phyloP scores from a whole-genome alignment of 2,888 invertebrate species.

The Diplolepis rosae region DNA sequence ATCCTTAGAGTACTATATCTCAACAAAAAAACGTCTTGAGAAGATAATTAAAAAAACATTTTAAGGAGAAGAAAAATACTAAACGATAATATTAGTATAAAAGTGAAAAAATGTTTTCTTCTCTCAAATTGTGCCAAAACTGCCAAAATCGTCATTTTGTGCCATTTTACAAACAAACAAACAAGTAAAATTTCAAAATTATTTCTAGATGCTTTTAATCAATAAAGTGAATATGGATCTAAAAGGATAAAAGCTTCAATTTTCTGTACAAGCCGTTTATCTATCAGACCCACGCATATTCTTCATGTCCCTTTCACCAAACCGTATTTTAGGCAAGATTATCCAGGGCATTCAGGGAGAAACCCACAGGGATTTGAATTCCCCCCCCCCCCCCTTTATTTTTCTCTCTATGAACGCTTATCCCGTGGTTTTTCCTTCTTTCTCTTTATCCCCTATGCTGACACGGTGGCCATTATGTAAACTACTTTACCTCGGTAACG shows the following conservation, averaged over 20 bases:
- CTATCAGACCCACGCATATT: conserved; percentile 27
- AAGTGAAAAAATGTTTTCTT: too few relatives aligned
- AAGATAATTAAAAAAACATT: too few relatives aligned
- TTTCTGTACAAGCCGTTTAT: conserved; percentile 13
- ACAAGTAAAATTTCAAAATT: too few relatives aligned
- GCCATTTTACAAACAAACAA: too few relatives aligned
- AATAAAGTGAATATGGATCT: neutral
- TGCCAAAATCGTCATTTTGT: too few relatives aligned
- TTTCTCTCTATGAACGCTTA: conserved; percentile 9
- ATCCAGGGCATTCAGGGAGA: conserved; percentile 21
- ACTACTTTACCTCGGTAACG: conserved; percentile 28
- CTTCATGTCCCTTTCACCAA: conserved; percentile 17
- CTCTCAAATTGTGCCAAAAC: too few relatives aligned
- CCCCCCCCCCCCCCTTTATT: neutral
- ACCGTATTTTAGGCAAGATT: conserved; percentile 30
- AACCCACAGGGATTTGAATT: neutral
- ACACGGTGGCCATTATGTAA: conserved; percentile 29
- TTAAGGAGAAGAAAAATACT: too few relatives aligned
- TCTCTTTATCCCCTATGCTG: conserved; percentile 30
- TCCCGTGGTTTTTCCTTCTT: conserved; percentile 26
- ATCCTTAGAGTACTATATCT: too few relatives aligned
- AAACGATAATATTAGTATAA: too few relatives aligned
- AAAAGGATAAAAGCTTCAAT: conserved; percentile 4
- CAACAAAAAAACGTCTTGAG: too few relatives aligned
- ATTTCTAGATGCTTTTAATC: neutral